Evolutionary conservation across 1,140 invertebrate genomes (phyloP), one percentile per base, ranked within the genome.

Genomic region (Heterodera schachtii): DNA sequence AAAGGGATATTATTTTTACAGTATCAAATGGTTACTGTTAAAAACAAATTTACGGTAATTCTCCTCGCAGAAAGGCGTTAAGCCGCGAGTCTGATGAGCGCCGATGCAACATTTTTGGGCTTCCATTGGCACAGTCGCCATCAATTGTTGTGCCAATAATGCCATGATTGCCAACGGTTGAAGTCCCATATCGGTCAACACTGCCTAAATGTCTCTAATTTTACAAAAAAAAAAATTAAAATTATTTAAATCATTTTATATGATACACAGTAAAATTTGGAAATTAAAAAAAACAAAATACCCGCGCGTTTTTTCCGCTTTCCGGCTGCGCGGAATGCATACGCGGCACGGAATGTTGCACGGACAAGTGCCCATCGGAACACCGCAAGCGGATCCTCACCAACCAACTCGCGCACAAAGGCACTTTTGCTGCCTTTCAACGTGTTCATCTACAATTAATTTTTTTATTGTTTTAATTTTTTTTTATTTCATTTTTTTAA

Each of bases 351-450:
- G 90, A 94, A 96, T 90, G 96, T 96, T 19, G 95, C 94, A 78
- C 95, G 92, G 8, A 98, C 92, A 81, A 97, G 95, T 2, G 95
- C 95, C 96, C 96, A 98, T 78, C 96, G 92, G 88, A 97, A 95
- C 9, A 97, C 94, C 43, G 96, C 96, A 0, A 97, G 95, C 0
- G 96, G 96, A 91, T 97, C 95, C 21, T 94, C 94, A 31, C 95
- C 95, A 70, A 97, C 95, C 57, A 98, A 91, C 91, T 97, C 95
- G 49, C 95, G 92, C 3, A 98, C 95, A 91, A 98, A 96, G 4
- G 95, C 94, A 89, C 95, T 93, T 49, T 93, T 95, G 82, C 95
- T 96, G 91, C 95, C 96, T 91, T 98, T 98, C 76, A 98, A 90
- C 11, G 97, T 94, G 19, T 47, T 80, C 44, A 78, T 80, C 49